phyloP scores from a whole-genome alignment of 1,140 invertebrate genomes.

The Pseudomyrmex flavicornis region DNA sequence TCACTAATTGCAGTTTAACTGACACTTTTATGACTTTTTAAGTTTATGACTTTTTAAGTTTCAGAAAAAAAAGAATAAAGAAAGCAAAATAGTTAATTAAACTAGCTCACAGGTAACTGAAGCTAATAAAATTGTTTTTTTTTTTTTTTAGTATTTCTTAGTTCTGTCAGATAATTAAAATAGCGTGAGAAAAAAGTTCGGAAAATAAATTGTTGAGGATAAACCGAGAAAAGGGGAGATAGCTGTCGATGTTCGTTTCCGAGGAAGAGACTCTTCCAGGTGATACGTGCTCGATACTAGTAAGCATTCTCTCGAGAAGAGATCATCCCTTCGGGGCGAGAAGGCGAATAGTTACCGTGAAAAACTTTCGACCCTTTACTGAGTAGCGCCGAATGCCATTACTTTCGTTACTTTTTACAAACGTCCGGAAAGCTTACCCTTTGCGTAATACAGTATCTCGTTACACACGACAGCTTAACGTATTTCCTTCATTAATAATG shows the following conservation, averaged over 20 bases:
- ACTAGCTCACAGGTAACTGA: too few species aligned
- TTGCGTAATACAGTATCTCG: conserved; percentile 11
- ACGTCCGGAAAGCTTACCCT: neutral
- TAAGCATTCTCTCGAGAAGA: conserved; percentile 56
- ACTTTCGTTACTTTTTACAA: conserved; percentile 29
- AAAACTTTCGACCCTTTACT: conserved; percentile 39
- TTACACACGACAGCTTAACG: conserved; percentile 21
- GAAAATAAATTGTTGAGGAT: neutral
- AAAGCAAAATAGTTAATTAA: too few species aligned
- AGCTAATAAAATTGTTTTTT: too few species aligned
- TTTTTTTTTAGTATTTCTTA: neutral
- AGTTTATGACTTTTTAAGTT: too few species aligned
- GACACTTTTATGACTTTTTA: too few species aligned
- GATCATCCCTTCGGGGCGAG: conserved; percentile 50
- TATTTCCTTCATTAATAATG: conserved; percentile 33
- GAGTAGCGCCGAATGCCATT: conserved; percentile 19
- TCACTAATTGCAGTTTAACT: too few species aligned
- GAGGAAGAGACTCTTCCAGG: conserved; percentile 4
- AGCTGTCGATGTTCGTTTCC: conserved; percentile 26
- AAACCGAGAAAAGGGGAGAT: neutral
- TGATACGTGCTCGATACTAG: conserved; percentile 43
- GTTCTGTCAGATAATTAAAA: too few species aligned
- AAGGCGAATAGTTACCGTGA: conserved; percentile 29
- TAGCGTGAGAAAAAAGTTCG: too few species aligned
- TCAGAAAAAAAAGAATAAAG: too few species aligned